These are phyloP conservation scores for Drosophila sulfurigaster DNA, from an alignment of 1,140 invertebrate species.

Conservation along the genomic window DNA sequence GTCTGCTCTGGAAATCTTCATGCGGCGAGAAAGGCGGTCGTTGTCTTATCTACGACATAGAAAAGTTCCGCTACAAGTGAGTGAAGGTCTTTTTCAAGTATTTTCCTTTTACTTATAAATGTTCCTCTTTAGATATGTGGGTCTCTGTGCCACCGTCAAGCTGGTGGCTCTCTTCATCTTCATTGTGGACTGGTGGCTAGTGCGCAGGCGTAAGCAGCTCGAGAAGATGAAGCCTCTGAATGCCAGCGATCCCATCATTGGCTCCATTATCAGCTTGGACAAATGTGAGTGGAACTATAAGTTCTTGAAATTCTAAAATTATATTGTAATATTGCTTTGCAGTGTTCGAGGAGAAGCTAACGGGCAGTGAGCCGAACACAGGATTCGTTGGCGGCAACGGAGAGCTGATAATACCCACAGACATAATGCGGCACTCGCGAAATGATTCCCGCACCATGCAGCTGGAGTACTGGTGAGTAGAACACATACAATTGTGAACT, in stretches of 20 bases:
- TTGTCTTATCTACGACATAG: slow-evolving; percentile 96
- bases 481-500: too few relatives aligned
- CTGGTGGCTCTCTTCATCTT: slow-evolving; percentile 94
- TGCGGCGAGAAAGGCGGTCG: slow-evolving; percentile 94
- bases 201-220: slow-evolving; percentile 91
- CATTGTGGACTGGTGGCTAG: slow-evolving; percentile 94
- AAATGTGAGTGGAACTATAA: slow-evolving; percentile 88
- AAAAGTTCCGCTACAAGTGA: slow-evolving; percentile 96
- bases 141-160: slow-evolving; percentile 95
- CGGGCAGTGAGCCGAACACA: slow-evolving; percentile 52
- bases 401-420: slow-evolving; percentile 84
- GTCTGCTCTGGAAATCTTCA: slow-evolving; percentile 96
- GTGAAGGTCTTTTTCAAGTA: slow-evolving; percentile 7
- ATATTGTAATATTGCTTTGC: not conserved
- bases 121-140: slow-evolving; percentile 90
- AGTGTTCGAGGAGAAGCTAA: slow-evolving; percentile 83
- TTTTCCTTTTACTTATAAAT: not conserved
- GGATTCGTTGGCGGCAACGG: slow-evolving; percentile 63
- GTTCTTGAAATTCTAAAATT: too few relatives aligned
- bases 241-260: slow-evolving; percentile 91
- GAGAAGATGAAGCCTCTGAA: slow-evolving; percentile 90
- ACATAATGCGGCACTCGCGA: slow-evolving; percentile 85
- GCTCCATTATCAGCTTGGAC: slow-evolving; percentile 94
- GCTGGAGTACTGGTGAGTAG: slow-evolving; percentile 85
- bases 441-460: slow-evolving; percentile 88